A percentile compares a stretch with the other conserved stretches of the same genome.
Evolutionary conservation across 2,113 vertebrate species (phyloP).

Genomic region (Gobiocypris rarus): DNA sequence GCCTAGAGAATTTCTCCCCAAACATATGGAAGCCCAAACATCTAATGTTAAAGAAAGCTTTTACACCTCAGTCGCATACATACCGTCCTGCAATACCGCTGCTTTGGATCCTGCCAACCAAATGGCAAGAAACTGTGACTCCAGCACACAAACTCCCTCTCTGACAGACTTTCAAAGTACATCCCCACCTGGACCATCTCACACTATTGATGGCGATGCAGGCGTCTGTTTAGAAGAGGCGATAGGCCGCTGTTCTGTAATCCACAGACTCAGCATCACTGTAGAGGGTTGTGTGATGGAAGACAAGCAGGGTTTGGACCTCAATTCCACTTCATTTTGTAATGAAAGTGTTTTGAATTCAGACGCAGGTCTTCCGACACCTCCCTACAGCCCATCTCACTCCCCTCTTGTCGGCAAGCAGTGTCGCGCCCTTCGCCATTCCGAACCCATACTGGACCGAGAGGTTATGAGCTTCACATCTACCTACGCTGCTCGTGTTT

Average conservation of each 20-base stretch:
- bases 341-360: slow-evolving; percentile 82
- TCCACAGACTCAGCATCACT: slow-evolving; percentile 56
- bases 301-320: slow-evolving; percentile 61
- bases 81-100: slow-evolving; percentile 12
- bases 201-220: slow-evolving; percentile 60
- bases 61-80: slow-evolving; percentile 53
- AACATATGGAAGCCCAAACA: slow-evolving; percentile 62
- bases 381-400: slow-evolving; percentile 81
- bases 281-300: slow-evolving; percentile 67
- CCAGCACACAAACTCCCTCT: slow-evolving; percentile 23
- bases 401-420: slow-evolving; percentile 66
- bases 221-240: slow-evolving; percentile 64
- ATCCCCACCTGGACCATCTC: neutral
- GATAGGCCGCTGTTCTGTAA: slow-evolving; percentile 46
- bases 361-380: slow-evolving; percentile 81
- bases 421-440: slow-evolving; percentile 69
- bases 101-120: slow-evolving; percentile 18
- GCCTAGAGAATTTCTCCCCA: slow-evolving; percentile 67
- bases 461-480: slow-evolving; percentile 57
- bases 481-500: neutral
- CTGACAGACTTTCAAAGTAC: neutral
- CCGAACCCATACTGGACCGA: slow-evolving; percentile 53
- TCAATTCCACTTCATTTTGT: slow-evolving; percentile 75
- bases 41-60: slow-evolving; percentile 66
- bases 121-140: slow-evolving; percentile 6